These are phyloP conservation scores for Cryptocheilus praepositus DNA, from an alignment of 2,888 invertebrate genomes.

Conservation along the genomic window DNA sequence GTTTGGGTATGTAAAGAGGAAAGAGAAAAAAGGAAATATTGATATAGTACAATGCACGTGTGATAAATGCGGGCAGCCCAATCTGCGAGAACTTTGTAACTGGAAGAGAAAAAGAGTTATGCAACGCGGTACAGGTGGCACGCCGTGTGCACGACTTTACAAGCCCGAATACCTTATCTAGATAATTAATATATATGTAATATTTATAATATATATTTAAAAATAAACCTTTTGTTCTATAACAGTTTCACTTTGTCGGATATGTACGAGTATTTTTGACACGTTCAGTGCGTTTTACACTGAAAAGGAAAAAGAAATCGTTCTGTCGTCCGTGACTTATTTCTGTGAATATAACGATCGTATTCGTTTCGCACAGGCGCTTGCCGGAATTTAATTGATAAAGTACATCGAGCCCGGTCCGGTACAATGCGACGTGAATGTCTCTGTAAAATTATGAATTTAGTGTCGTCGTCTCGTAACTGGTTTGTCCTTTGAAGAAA, in stretches of 20 bases:
- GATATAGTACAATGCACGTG: conserved; percentile 47
- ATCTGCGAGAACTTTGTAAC: conserved; percentile 28
- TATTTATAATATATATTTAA: conserved; percentile 34
- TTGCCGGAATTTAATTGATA: too few species aligned
- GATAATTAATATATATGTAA: conserved; percentile 31
- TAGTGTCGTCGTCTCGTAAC: not conserved
- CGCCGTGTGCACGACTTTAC: conserved; percentile 13
- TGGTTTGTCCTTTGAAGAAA: not conserved
- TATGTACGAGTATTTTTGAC: conserved; percentile 10
- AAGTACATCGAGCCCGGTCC: too few species aligned
- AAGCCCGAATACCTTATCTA: conserved; percentile 22
- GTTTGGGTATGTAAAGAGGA: conserved; percentile 30
- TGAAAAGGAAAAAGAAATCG: conserved; percentile 4
- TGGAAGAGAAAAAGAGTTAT: conserved; percentile 18
- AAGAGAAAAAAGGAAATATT: conserved; percentile 26
- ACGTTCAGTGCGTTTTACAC: conserved; percentile 9
- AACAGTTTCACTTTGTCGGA: conserved; percentile 10
- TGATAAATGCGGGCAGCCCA: conserved; percentile 43
- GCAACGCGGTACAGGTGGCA: conserved; percentile 13
- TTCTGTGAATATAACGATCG: too few species aligned
- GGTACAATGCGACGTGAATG: too few species aligned
- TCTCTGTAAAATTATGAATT: too few species aligned
- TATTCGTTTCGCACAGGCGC: too few species aligned
- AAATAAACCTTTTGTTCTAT: conserved; percentile 19
- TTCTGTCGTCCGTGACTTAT: too few species aligned